Conservation (phyloP, 2,113 vertebrate species). For the Butorides virescens region DNA sequence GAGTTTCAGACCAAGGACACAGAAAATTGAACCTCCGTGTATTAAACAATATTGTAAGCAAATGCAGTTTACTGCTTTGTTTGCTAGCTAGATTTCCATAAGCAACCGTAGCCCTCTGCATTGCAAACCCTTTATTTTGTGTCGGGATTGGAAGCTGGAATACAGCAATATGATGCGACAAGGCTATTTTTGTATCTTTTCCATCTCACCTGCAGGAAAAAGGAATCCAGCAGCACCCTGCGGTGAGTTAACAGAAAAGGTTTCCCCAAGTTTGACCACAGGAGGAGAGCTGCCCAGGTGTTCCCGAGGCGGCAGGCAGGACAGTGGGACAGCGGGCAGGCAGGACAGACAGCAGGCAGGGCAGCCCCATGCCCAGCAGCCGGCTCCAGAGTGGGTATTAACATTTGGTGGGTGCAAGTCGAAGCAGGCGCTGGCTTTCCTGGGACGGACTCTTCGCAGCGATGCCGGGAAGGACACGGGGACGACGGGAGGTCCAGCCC, state of each 20-base stretch:
- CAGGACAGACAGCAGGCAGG: neutral
- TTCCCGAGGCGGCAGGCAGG: neutral
- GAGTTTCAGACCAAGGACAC: neutral
- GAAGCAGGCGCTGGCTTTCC: neutral
- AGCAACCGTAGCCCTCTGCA: neutral
- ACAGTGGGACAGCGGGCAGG: neutral
- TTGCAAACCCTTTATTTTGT: neutral
- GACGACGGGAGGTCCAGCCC: neutral
- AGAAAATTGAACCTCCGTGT: neutral
- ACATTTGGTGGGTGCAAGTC: neutral
- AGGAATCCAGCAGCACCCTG: neutral
- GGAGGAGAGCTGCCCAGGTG: neutral
- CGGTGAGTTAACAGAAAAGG: neutral
- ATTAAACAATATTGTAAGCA: conserved; percentile 1
- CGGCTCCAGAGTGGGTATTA: neutral
- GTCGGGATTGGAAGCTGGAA: neutral
- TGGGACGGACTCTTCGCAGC: neutral
- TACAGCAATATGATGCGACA: neutral
- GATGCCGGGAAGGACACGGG: neutral
- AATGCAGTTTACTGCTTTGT: neutral
- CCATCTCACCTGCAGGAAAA: neutral
- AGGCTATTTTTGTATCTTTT: neutral
- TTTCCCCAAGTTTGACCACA: neutral
- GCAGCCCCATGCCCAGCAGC: neutral
- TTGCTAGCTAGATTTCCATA: neutral